Evolutionary conservation across 1,140 invertebrate species (phyloP).

Genomic region (Drosophila sturtevanti): DNA sequence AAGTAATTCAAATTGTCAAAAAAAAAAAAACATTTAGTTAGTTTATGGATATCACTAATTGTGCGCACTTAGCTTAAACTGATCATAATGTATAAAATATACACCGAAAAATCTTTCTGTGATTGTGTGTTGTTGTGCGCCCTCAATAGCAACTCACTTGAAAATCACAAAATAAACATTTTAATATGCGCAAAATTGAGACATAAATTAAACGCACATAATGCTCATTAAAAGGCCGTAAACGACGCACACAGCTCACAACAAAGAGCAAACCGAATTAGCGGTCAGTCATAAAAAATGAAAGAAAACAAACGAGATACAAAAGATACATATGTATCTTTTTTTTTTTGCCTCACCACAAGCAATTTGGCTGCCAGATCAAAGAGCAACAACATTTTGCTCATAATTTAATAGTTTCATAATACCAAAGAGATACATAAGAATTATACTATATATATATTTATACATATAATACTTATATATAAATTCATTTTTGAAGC

Average conservation of each 20-base stretch:
- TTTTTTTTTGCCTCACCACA: not conserved
- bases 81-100: not conserved
- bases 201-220: conserved; percentile 81
- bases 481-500: conserved; percentile 63
- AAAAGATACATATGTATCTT: conserved; percentile 13
- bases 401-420: conserved; percentile 81
- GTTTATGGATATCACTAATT: not conserved
- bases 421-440: conserved; percentile 53
- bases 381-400: conserved; percentile 71
- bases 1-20: too few species aligned
- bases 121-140: not conserved
- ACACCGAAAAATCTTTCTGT: not conserved
- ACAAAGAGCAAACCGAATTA: conserved; percentile 28
- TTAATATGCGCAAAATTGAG: conserved; percentile 79
- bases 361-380: conserved; percentile 69
- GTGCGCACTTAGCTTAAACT: not conserved
- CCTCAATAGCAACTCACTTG: not conserved
- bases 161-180: conserved; percentile 53
- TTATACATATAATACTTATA: too few species aligned
- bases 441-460: not conserved
- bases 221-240: conserved; percentile 79
- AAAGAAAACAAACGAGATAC: not conserved
- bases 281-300: conserved; percentile 41
- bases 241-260: conserved; percentile 38
- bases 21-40: too few species aligned